A percentile compares a stretch with the other conserved stretches of the same genome.
Conservation (phyloP, 2,113 vertebrate genomes). For the Dendrocopos noguchii region DNA sequence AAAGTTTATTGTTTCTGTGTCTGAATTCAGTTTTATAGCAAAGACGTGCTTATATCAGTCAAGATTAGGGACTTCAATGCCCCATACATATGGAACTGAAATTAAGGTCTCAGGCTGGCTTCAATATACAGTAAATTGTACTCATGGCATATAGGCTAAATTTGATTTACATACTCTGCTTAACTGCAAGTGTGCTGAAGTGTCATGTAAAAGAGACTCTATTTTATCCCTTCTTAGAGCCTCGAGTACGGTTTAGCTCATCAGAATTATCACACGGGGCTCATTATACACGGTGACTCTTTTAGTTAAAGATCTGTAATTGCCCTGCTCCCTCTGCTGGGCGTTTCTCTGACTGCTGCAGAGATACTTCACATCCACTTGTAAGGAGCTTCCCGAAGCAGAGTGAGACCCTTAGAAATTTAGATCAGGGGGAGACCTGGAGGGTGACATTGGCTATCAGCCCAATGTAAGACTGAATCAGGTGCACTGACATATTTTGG, state of each 20-base stretch:
- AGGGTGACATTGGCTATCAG: background rate
- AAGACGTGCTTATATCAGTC: background rate
- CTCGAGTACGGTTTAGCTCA: background rate
- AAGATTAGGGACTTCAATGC: background rate
- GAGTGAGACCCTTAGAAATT: background rate
- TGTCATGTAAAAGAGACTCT: background rate
- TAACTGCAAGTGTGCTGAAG: background rate
- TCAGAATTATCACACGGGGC: background rate
- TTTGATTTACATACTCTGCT: background rate
- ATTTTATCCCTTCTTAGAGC: background rate
- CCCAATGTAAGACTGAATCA: background rate
- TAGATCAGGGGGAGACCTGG: background rate
- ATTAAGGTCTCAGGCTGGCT: background rate
- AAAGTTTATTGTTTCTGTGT: background rate
- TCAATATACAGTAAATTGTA: background rate
- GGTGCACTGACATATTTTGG: background rate
- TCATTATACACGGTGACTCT: background rate
- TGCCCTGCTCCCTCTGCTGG: conserved; percentile 59
- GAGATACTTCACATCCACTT: background rate
- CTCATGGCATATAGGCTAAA: background rate
- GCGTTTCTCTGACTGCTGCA: background rate
- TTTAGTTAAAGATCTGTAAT: conserved; percentile 28
- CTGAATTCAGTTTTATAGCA: background rate
- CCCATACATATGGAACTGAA: background rate
- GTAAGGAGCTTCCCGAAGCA: background rate